Evolutionary conservation across 2,888 invertebrate species (phyloP).

Genomic region (Lamproptera curius): DNA sequence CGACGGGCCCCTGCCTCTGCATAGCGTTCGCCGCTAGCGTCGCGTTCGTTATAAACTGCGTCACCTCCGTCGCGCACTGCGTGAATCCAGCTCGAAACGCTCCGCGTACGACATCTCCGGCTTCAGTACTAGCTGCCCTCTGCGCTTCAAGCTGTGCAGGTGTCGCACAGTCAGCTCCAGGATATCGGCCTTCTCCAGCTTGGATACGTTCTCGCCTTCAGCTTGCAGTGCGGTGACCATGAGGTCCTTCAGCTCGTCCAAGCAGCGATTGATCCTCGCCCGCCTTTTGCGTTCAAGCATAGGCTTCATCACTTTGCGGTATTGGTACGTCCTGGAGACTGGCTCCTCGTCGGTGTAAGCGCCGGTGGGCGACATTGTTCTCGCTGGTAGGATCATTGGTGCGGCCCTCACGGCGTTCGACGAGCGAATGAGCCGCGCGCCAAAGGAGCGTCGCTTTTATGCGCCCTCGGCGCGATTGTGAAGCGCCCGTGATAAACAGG

Average conservation of each 20-base stretch:
- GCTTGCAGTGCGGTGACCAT: slow-evolving; percentile 91
- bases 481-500: slow-evolving; percentile 76
- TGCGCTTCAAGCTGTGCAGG: slow-evolving; percentile 87
- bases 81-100: slow-evolving; percentile 91
- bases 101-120: slow-evolving; percentile 86
- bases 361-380: slow-evolving; percentile 72
- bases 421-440: slow-evolving; percentile 73
- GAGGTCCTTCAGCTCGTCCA: slow-evolving; percentile 92
- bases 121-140: slow-evolving; percentile 77
- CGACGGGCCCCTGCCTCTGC: slow-evolving; percentile 82
- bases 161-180: slow-evolving; percentile 91
- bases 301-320: slow-evolving; percentile 95
- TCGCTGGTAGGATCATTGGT: slow-evolving; percentile 71
- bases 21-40: slow-evolving; percentile 88
- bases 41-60: slow-evolving; percentile 78
- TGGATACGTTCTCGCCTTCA: slow-evolving; percentile 93
- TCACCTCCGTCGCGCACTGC: slow-evolving; percentile 93
- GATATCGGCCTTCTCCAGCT: slow-evolving; percentile 92
- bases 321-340: slow-evolving; percentile 93
- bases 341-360: slow-evolving; percentile 78
- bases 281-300: slow-evolving; percentile 92
- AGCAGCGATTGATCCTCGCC: slow-evolving; percentile 92
- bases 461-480: slow-evolving; percentile 73
- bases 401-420: slow-evolving; percentile 67
- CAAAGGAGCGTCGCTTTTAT: slow-evolving; percentile 61